Evolutionary conservation across 2,797 vertebrate species (phyloP), one percentile per base, ranked within the genome.

Genomic region (Paedocypris micromegethes): DNA sequence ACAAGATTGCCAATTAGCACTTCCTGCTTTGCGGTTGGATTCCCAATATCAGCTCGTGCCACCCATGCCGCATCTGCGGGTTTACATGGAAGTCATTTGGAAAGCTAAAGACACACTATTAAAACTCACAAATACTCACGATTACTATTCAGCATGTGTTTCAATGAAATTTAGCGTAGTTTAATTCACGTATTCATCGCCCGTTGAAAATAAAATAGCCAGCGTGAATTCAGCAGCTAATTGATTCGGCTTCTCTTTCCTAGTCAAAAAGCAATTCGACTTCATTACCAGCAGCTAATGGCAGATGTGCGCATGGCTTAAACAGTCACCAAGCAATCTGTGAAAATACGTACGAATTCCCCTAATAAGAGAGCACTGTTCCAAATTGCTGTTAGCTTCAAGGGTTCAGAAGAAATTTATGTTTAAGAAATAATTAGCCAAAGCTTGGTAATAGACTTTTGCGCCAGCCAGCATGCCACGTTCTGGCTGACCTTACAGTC

Each of bases 401-500:
- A 76, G 70, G 81, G 76, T 85, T 83, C 80, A 85, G 76, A 79
- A 42, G 63, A 85, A 83, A 87, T 86, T 87, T 86, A 85, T 82
- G 79, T 85, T 85, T 80, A 86, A 84, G 73, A 81, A 86, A 85
- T 85, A 85, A 89, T 86, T 84, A 83, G 82, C 78, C 68, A 79
- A 72, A 73, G 68, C 64, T 76, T 71, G 77, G 79, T 88, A 88
- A 86, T 85, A 84, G 83, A 83, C 83, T 84, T 82, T 84, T 84
- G 75, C 80, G 78, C 77, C 66, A 76, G 84, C 80, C 88, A 84
- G 78, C 83, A 83, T 86, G 87, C 87, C 86, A 83, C 77, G 81
- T 79, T 82, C 86, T 84, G 86, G 79, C 78, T 85, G 88, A 88
- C 87, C 88, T 86, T 82, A 86, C 78, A 86, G 80, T 84, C 80